phyloP scores from a whole-genome alignment of 2,888 invertebrate species.

The Pheosia gnoma region DNA sequence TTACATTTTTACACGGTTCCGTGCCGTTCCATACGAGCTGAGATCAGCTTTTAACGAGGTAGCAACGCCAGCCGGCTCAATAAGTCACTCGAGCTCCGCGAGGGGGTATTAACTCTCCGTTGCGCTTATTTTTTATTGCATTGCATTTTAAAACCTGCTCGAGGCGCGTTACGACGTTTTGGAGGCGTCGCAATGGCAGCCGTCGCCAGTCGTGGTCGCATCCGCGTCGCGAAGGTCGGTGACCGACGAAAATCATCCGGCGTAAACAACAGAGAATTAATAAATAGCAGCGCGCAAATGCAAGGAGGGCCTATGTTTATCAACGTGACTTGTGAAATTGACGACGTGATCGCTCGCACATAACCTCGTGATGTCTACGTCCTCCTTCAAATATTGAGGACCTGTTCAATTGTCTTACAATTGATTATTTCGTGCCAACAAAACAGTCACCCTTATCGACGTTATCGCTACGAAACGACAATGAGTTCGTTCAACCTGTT shows the following conservation, averaged over 20 bases:
- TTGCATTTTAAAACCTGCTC: constrained; percentile 60
- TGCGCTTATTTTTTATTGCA: constrained; percentile 57
- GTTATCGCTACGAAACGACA: constrained; percentile 48
- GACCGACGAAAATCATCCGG: constrained; percentile 74
- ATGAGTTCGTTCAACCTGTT: constrained; percentile 51
- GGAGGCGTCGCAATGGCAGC: constrained; percentile 30
- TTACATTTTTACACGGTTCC: constrained; percentile 44
- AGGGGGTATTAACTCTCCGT: constrained; percentile 42
- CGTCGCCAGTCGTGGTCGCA: constrained; percentile 49
- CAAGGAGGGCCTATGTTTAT: neutral
- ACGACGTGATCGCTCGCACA: constrained; percentile 5
- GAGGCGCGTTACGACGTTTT: constrained; percentile 53
- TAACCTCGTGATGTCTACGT: neutral
- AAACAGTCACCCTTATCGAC: constrained; percentile 35
- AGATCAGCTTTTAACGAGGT: constrained; percentile 55
- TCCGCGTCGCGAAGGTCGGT: constrained; percentile 74
- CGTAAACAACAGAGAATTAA: constrained; percentile 58
- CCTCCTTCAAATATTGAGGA: neutral
- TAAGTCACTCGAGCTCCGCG: constrained; percentile 43
- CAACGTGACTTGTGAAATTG: neutral
- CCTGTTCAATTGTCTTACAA: constrained; percentile 8
- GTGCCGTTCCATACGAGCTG: constrained; percentile 64
- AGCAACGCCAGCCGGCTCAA: constrained; percentile 46
- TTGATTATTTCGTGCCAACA: constrained; percentile 20
- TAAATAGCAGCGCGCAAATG: constrained; percentile 15